phyloP scores from a whole-genome alignment of 2,113 vertebrate species.

The Toxotes jaculatrix region DNA sequence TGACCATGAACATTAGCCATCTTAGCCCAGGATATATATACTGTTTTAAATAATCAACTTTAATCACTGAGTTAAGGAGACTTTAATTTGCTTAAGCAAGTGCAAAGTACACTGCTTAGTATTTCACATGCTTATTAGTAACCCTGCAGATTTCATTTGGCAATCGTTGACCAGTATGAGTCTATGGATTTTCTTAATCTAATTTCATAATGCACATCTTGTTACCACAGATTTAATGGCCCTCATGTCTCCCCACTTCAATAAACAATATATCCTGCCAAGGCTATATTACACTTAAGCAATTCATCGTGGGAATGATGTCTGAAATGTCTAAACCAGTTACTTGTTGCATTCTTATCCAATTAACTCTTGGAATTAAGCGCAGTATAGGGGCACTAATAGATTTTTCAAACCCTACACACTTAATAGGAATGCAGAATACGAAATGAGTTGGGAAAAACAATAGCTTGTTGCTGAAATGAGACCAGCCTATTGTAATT shows the following conservation, averaged over 20 bases:
- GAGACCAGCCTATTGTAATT: constrained; percentile 57
- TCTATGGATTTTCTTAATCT: constrained; percentile 16
- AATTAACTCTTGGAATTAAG: constrained; percentile 49
- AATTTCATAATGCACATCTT: constrained; percentile 49
- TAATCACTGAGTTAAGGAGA: constrained; percentile 50
- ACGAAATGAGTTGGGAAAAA: constrained; percentile 34
- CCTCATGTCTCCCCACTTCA: constrained; percentile 32
- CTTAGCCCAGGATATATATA: constrained; percentile 41
- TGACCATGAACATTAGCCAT: constrained; percentile 55
- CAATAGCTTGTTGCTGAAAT: constrained; percentile 49
- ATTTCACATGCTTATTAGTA: constrained; percentile 24
- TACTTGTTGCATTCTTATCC: constrained; percentile 61
- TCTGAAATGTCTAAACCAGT: constrained; percentile 26
- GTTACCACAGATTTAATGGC: constrained; percentile 63
- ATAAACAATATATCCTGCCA: constrained; percentile 62
- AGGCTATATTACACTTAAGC: constrained; percentile 58
- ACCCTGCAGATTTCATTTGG: neutral
- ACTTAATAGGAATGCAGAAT: constrained; percentile 14
- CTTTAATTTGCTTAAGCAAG: constrained; percentile 48
- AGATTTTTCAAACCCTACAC: constrained; percentile 46
- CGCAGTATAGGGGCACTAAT: constrained; percentile 23
- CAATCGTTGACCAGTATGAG: neutral
- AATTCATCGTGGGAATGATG: constrained; percentile 49
- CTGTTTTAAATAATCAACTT: constrained; percentile 74
- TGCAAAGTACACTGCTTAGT: neutral